phyloP scores from a whole-genome alignment of 1,140 invertebrate genomes.

The Diachasma alloeum region DNA sequence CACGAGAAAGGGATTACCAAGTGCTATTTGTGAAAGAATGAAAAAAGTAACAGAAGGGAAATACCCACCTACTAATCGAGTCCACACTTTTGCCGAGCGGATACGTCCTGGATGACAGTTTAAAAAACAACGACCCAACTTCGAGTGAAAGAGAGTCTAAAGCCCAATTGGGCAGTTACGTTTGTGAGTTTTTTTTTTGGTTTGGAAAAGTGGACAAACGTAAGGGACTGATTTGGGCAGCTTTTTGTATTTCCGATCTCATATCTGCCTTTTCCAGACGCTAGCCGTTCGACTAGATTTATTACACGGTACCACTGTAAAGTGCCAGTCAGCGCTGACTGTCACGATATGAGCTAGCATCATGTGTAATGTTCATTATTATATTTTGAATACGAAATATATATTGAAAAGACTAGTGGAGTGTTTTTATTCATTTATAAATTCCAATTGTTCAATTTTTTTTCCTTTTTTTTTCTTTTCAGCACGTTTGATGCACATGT shows the following conservation, averaged over 20 bases:
- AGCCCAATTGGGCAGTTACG: conserved; percentile 6
- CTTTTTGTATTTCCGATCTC: conserved; percentile 55
- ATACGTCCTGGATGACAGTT: conserved; percentile 23
- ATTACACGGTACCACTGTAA: conserved; percentile 48
- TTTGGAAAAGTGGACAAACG: conserved; percentile 14
- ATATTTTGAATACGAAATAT: conserved; percentile 64
- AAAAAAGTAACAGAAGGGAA: not conserved
- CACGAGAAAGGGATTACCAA: not conserved
- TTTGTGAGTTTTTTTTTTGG: conserved; percentile 19
- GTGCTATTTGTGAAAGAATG: not conserved
- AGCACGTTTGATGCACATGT: too few relatives aligned
- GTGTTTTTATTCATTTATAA: not conserved
- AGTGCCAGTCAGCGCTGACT: conserved; percentile 53
- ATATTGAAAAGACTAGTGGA: conserved; percentile 46
- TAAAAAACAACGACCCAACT: conserved; percentile 43
- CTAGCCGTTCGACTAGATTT: conserved; percentile 50
- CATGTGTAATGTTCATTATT: conserved; percentile 63
- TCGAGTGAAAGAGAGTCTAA: not conserved
- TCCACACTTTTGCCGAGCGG: conserved; percentile 19
- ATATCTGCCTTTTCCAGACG: conserved; percentile 55
- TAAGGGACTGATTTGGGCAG: conserved; percentile 30
- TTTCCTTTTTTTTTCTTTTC: too few relatives aligned
- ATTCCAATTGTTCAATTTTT: too few relatives aligned
- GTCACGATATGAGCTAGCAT: conserved; percentile 54
- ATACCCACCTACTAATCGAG: conserved; percentile 15